phyloP scores from a whole-genome alignment of 2,113 vertebrate species.

The Xenopus borealis region DNA sequence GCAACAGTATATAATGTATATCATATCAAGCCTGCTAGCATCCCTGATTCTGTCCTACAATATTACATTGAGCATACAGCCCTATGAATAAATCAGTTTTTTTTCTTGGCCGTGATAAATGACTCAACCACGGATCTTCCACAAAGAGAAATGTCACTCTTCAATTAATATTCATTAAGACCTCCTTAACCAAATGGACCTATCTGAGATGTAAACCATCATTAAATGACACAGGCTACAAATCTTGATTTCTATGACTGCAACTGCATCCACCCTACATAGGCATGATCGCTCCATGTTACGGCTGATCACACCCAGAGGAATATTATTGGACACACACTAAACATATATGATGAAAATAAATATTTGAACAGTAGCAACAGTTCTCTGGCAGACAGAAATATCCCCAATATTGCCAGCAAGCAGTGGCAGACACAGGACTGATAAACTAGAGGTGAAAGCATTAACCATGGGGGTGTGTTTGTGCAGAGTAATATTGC shows the following conservation, averaged over 20 bases:
- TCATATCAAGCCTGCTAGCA: too few species aligned
- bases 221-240: not conserved
- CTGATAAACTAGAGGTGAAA: not conserved
- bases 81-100: not conserved
- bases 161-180: not conserved
- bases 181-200: not conserved
- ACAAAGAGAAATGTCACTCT: not conserved
- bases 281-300: too few species aligned
- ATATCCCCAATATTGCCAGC: not conserved
- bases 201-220: not conserved
- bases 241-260: not conserved
- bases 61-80: not conserved
- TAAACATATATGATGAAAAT: too few species aligned
- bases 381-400: too few species aligned
- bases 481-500: not conserved
- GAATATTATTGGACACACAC: too few species aligned
- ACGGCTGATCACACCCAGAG: too few species aligned
- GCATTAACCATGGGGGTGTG: not conserved
- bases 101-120: not conserved
- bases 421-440: not conserved
- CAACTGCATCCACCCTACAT: not conserved
- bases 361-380: too few species aligned
- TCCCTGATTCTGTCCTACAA: not conserved
- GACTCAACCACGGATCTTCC: not conserved
- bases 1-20: too few species aligned